Percentiles rank a stretch among this genome's conserved stretches.
These are phyloP conservation scores for Frankliniella fusca DNA, from an alignment of 2,888 invertebrate species.

Conservation along the genomic window DNA sequence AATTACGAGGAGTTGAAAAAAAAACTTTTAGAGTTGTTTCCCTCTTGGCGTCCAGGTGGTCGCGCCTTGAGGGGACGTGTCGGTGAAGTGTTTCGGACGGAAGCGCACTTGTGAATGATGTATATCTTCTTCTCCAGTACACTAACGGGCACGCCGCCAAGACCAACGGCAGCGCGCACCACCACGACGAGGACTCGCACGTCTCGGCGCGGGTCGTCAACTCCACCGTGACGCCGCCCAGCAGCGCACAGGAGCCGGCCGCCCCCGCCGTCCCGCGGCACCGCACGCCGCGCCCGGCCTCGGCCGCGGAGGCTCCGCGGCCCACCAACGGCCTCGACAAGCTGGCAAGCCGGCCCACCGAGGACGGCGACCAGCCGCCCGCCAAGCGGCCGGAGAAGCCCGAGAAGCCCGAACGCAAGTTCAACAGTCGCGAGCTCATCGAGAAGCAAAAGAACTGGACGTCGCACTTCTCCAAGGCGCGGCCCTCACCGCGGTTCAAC, in stretches of 20 bases:
- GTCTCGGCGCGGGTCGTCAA: conserved; percentile 33
- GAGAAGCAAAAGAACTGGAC: conserved; percentile 92
- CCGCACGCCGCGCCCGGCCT: conserved; percentile 27
- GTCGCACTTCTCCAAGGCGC: conserved; percentile 78
- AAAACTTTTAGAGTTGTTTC: no score
- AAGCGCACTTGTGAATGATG: no score
- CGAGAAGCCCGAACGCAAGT: conserved; percentile 77
- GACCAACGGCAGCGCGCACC: conserved; percentile 31
- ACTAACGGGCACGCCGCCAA: conserved; percentile 32
- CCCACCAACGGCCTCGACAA: conserved; percentile 43
- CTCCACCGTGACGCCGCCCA: conserved; percentile 23
- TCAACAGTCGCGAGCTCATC: conserved; percentile 78
- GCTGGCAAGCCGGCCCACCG: conserved; percentile 39
- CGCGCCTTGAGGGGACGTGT: no score
- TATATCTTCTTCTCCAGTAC: neutral
- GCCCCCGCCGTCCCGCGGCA: conserved; percentile 8
- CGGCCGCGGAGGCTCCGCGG: conserved; percentile 28
- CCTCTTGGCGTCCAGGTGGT: no score
- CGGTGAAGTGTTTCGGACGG: no score
- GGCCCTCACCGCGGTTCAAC: conserved; percentile 42
- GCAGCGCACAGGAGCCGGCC: neutral
- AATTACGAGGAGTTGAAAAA: no score
- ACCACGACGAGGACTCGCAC: conserved; percentile 29
- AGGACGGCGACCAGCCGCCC: conserved; percentile 34
- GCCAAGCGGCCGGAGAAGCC: conserved; percentile 63